These are phyloP conservation scores for Tinea semifulvella DNA, from an alignment of 2,888 invertebrate species.

Conservation along the genomic window DNA sequence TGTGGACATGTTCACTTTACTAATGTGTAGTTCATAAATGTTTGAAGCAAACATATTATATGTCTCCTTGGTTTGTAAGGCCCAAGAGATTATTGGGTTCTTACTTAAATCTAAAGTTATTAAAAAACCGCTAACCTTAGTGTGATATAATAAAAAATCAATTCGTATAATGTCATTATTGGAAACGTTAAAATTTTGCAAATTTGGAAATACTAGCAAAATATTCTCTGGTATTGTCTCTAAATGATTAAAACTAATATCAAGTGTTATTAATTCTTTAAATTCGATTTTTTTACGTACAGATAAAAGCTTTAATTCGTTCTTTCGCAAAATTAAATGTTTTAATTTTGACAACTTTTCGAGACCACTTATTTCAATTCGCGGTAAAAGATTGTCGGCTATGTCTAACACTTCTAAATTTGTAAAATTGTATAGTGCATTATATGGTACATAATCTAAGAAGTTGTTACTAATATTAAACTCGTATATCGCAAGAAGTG, in stretches of 20 bases:
- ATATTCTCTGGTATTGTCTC: conserved; percentile 39
- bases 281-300: conserved; percentile 44
- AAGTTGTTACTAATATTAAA: conserved; percentile 78
- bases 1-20: conserved; percentile 48
- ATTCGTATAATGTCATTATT: conserved; percentile 48
- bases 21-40: conserved; percentile 53
- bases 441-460: conserved; percentile 80
- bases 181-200: conserved; percentile 52
- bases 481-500: conserved; percentile 76
- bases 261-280: conserved; percentile 40
- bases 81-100: conserved; percentile 48
- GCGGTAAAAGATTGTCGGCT: conserved; percentile 72
- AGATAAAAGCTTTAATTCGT: conserved; percentile 48
- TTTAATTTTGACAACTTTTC: conserved; percentile 46
- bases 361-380: conserved; percentile 72
- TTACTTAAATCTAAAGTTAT: conserved; percentile 54
- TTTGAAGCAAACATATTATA: conserved; percentile 25
- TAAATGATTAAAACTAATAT: conserved; percentile 50
- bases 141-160: conserved; percentile 42
- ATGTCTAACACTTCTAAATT: conserved; percentile 76
- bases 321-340: conserved; percentile 46
- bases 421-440: conserved; percentile 76
- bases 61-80: conserved; percentile 19
- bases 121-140: conserved; percentile 35
- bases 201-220: conserved; percentile 51